Conservation (phyloP, 2,797 vertebrate genomes). For the Mallotus villosus region DNA sequence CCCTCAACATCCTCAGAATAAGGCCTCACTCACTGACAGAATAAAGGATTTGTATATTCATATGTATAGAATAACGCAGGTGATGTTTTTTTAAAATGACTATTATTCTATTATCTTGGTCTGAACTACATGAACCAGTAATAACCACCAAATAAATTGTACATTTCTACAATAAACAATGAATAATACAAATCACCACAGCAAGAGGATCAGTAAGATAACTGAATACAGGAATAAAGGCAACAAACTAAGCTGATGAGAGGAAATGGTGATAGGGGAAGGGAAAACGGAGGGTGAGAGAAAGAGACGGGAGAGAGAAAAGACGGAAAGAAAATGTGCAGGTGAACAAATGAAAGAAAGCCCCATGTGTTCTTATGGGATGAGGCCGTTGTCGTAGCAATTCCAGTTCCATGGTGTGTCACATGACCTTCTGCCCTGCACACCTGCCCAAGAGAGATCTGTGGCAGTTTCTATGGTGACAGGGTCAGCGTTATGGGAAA, state of each 20-base stretch:
- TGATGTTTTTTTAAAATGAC: too few species aligned
- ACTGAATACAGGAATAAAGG: neutral
- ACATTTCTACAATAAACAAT: neutral
- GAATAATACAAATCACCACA: neutral
- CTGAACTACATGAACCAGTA: neutral
- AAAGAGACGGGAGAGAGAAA: slow-evolving; percentile 30
- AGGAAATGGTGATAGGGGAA: slow-evolving; percentile 3
- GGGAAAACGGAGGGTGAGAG: neutral
- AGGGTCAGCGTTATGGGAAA: slow-evolving; percentile 75
- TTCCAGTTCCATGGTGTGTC: slow-evolving; percentile 71
- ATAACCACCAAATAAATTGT: neutral
- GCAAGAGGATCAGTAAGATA: neutral
- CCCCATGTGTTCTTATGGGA: slow-evolving; percentile 62
- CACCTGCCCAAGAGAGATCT: slow-evolving; percentile 80
- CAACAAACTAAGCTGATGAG: neutral
- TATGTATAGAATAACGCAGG: too few species aligned
- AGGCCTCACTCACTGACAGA: too few species aligned
- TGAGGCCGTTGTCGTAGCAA: slow-evolving; percentile 70
- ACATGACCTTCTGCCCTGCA: slow-evolving; percentile 80
- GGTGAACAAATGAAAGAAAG: slow-evolving; percentile 35
- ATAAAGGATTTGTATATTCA: too few species aligned
- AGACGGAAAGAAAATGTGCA: neutral
- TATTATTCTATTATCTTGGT: neutral
- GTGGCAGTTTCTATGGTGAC: slow-evolving; percentile 81
- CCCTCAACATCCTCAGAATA: neutral